Base-by-base conservation (phyloP, 2,113 vertebrate species). In the Struthidea cinerea region DNA sequence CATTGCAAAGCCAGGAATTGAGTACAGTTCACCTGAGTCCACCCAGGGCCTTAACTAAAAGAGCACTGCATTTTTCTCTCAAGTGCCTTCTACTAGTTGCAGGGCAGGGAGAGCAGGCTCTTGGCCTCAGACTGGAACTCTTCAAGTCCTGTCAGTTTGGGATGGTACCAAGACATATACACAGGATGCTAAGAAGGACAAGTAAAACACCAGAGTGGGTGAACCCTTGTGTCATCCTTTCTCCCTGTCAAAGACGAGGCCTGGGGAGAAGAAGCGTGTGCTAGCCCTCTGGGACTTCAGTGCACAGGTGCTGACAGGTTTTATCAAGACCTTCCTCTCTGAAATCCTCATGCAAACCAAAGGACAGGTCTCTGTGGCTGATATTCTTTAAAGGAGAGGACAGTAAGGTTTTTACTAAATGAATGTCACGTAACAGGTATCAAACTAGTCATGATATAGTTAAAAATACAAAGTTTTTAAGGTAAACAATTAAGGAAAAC, bases 251-350 rank as follows among this genome's bases (percentile, higher is more conserved):
- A 64, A 92, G n/a, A 32, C 0, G 9, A 86, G 44, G 42, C 39
- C 13, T 1, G 2, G n/a, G 47, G 37, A 84, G 55, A 41, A 67
- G 53, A 15, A 73, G 19, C 2, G 3, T 1, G 0, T 63, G 52
- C 26, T 42, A 39, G 46, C 19, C 39, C 46, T 70, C 13, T 67
- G 68, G 50, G 76, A 63, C 27, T 65, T 55, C 32, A 76, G 41
- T n/a, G n/a, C 41, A 14, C 2, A 0, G 57, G 33, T 55, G 39
- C 60, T 84, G 76, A 70, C 73, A 37, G 30, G 9, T 59, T 87
- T 78, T 60, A 75, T 32, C 27, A 56, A 81, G 73, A 89, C 22
- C 9, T 81, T 81, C 35, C 35, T 90, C 46, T 87, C 67, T 17
- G 3, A 85, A 87, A 87, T 80, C 80, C 49, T 85, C 23, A 19